Base-by-base conservation (phyloP, 2,888 invertebrate species). In the Spialia ferax region DNA sequence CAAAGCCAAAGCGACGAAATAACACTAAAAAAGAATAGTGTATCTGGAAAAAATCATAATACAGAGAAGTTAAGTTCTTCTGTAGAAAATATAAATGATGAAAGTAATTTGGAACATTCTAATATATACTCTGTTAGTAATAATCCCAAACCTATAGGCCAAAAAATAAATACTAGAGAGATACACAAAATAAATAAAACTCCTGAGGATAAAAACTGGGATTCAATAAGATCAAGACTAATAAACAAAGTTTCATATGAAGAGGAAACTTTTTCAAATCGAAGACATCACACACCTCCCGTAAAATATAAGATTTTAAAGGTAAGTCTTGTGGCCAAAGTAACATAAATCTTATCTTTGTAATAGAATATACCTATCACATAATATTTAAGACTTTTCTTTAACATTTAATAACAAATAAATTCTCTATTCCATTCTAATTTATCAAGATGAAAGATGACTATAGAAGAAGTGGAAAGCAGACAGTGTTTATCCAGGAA, bases 231-330 rank as follows among this genome's bases (percentile, higher is more conserved):
- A 50, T 13, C 13, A 50, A 8, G 10, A 11, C 50, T 10, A 50
- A 15, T 1, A 50, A 13, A 50, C 11, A 10, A 22, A 50, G 3
- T 50, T 50, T 22, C 50, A 1, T 50, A 50, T 10, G 50, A 22
- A 50, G 22, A 50, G 13, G 11, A 22, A 2, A 50, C 22, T 50
- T 13, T 50, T 22, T 50, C 15, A 4, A 11, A 50, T 22, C 2
- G 22, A 2, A 13, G 6, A 0, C 2, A 50, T 50, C 50, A 42
- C 10, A 55, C 42, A 1, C 29, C 69, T 2, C 77, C 70, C 63
- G 73, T 72, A 11, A 85, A 79, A 22, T 85, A 82, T 69, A 83
- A 80, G 52, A 1, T 86, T 10, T 35, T 85, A 3, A 79, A 79
- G 77, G 85, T 83, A 57, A 75, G 69, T 54, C 0, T n/a, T 11